A percentile compares a stretch with the other conserved stretches of the same genome.
Conservation (phyloP, 2,113 vertebrate species). For the Butorides virescens region DNA sequence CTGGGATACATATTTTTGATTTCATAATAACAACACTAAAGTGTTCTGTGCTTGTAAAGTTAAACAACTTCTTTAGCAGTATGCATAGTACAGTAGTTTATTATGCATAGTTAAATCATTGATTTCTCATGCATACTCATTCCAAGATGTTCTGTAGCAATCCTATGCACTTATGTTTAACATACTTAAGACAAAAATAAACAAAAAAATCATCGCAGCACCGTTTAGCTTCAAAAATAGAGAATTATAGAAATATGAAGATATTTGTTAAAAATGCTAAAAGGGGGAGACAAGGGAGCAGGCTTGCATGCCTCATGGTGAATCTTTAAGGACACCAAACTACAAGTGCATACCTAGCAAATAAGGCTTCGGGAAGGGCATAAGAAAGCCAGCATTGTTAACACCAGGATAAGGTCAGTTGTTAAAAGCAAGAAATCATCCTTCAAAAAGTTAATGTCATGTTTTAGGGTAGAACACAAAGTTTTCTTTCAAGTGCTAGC, state of each 20-base stretch:
- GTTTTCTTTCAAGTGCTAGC: neutral
- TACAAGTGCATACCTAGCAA: neutral
- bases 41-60: neutral
- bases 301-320: neutral
- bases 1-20: neutral
- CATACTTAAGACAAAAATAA: neutral
- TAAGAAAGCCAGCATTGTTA: neutral
- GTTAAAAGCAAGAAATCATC: neutral
- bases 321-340: neutral
- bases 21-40: neutral
- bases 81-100: neutral
- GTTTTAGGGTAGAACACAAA: neutral
- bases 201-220: neutral
- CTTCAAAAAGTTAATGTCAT: neutral
- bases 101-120: neutral
- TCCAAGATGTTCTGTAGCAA: neutral
- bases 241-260: neutral
- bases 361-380: neutral
- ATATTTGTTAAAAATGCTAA: neutral
- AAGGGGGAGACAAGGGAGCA: neutral
- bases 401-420: neutral
- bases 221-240: neutral
- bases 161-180: neutral
- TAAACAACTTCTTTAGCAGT: neutral
- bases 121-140: neutral